Base-by-base conservation (phyloP, 2,797 vertebrate species). In the Mustela erminea region DNA sequence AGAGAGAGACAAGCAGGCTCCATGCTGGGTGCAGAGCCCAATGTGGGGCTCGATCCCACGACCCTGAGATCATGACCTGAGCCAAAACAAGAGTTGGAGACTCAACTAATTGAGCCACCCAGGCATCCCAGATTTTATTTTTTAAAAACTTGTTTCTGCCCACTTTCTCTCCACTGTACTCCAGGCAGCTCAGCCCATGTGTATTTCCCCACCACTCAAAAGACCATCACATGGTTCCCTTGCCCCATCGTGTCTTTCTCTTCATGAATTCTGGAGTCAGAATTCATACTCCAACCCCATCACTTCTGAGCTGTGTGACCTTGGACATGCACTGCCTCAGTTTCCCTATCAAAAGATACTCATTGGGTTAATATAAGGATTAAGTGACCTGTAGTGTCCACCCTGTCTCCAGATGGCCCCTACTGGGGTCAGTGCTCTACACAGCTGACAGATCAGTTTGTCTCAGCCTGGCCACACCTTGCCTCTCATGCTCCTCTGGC, bases 401-500 rank as follows among this genome's bases (percentile, higher is more conserved):
- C 21, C 43, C 29, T 15, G 7, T 46, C 49, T 84, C 66, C 41
- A 58, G 54, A n/a, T 23, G 38, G 32, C 15, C 41, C 8, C 18
- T 35, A 21, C 38, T 13, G 38, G 4, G 29, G 80, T 58, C 27
- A 0, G 29, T 46, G n/a, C 29, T 4, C 5, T 52, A 49, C 46
- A 60, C 64, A 85, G 58, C 81, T 72, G 58, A 62, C 32, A 32
- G 32, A 49, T 90, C 68, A 64, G 12, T 60, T 75, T 95, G 58
- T 95, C 83, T 94, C 43, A 38, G 64, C 38, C 38, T 52, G 58
- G 21, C 52, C 12, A 2, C 62, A 8, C 38, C 41, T 95, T 5
- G 10, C 38, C 87, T 90, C 62, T 49, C n/a, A 64, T 95, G 52
- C 70, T 70, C 92, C 85, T 90, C 90, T 95, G 77, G 25, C 66